Percentiles rank a stretch among this genome's conserved stretches.
These are phyloP conservation scores for Choreutis nemorana DNA, from an alignment of 2,888 invertebrate genomes.

Conservation along the genomic window DNA sequence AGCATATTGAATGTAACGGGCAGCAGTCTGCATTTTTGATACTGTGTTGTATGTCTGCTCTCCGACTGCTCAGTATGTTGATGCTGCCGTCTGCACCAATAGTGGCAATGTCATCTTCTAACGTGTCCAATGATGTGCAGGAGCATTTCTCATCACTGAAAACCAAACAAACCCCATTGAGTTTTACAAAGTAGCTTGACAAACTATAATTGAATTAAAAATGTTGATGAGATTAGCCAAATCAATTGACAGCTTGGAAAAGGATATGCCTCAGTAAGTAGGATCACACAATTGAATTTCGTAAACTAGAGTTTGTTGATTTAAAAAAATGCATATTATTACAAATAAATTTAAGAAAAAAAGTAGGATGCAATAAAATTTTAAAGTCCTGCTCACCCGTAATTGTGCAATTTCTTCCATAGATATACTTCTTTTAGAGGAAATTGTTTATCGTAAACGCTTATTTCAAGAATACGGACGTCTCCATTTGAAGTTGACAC, in stretches of 20 bases:
- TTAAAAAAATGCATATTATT: background rate
- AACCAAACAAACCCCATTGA: constrained; percentile 6
- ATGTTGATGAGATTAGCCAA: too few relatives aligned
- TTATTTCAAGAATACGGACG: constrained; percentile 71
- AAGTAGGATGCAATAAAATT: too few relatives aligned
- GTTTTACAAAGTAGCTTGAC: background rate
- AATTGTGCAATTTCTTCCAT: constrained; percentile 76
- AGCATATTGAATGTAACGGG: constrained; percentile 78
- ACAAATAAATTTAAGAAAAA: constrained; percentile 1
- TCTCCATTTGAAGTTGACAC: constrained; percentile 73
- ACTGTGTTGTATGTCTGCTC: constrained; percentile 44
- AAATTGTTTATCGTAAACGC: constrained; percentile 61
- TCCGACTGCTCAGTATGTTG: constrained; percentile 53
- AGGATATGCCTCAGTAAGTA: too few relatives aligned
- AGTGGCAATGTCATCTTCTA: constrained; percentile 81
- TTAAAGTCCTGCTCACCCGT: constrained; percentile 42
- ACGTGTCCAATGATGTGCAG: constrained; percentile 78
- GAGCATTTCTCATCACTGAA: constrained; percentile 61
- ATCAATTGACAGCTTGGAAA: too few relatives aligned
- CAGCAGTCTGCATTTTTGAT: constrained; percentile 82
- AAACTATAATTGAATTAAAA: too few relatives aligned
- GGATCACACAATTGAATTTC: too few relatives aligned
- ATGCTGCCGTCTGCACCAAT: constrained; percentile 86
- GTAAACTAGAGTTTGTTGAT: too few relatives aligned
- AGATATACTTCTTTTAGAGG: constrained; percentile 65